Conservation (phyloP, 2,888 invertebrate genomes). For the Rotaria sp. region DNA sequence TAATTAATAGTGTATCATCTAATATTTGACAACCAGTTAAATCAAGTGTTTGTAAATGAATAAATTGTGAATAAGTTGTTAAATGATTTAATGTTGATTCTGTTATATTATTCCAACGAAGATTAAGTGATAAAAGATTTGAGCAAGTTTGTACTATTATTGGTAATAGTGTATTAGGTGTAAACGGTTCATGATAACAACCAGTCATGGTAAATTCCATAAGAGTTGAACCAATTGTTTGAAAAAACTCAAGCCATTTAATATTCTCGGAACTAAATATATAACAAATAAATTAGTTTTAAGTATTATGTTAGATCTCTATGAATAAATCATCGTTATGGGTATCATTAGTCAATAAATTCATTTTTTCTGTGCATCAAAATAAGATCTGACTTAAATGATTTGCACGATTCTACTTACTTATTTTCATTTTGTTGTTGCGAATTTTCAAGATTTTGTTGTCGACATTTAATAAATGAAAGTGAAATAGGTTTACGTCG, state of each 20-base stretch:
- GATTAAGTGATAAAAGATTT: not conserved
- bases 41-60: not conserved
- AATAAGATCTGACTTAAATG: too few relatives aligned
- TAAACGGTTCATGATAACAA: constrained; percentile 24
- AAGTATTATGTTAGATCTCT: too few relatives aligned
- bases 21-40: constrained; percentile 5
- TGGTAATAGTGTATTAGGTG: not conserved
- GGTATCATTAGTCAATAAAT: too few relatives aligned
- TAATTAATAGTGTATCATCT: not conserved
- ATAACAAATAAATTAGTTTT: too few relatives aligned
- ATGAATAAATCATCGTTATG: too few relatives aligned
- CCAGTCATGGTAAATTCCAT: not conserved
- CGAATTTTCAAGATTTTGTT: not conserved
- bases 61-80: not conserved
- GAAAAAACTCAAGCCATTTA: constrained; percentile 1
- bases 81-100: not conserved
- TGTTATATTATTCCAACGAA: constrained; percentile 6
- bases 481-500: not conserved
- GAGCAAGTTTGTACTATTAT: not conserved
- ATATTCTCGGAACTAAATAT: not conserved
- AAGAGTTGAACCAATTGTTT: not conserved
- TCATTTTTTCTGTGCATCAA: too few relatives aligned
- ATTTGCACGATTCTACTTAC: not conserved
- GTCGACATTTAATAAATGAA: constrained; percentile 2
- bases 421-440: not conserved